A percentile compares a stretch with the other conserved stretches of the same genome.
phyloP scores from a whole-genome alignment of 35 echinoderm and acorn worm species.

The Holothuria glaberrima region DNA sequence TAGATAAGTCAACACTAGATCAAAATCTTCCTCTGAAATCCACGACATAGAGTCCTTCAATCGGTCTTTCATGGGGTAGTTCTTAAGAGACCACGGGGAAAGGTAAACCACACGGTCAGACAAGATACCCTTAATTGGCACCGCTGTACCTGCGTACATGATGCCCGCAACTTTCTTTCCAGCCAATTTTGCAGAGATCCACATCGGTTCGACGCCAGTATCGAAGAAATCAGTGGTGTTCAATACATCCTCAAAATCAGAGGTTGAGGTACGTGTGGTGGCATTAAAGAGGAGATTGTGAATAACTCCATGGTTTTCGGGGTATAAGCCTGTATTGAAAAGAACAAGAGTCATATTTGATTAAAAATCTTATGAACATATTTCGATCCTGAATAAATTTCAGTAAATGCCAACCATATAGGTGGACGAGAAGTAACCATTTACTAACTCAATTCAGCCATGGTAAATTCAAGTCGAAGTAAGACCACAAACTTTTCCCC shows the following conservation, averaged over 20 bases:
- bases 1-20: slow-evolving; percentile 75
- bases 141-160: slow-evolving; percentile 82
- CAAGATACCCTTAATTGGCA: slow-evolving; percentile 70
- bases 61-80: slow-evolving; percentile 46
- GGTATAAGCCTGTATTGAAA: slow-evolving; percentile 71
- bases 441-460: too few species aligned
- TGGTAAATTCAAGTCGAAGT: too few species aligned
- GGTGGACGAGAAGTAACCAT: too few species aligned
- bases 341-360: background rate
- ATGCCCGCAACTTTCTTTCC: slow-evolving; percentile 77
- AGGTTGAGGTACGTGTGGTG: slow-evolving; percentile 35
- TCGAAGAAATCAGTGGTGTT: slow-evolving; percentile 78
- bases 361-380: too few species aligned
- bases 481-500: too few species aligned
- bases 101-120: slow-evolving; percentile 50
- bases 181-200: slow-evolving; percentile 83
- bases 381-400: too few species aligned
- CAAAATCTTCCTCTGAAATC: slow-evolving; percentile 78
- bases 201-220: slow-evolving; percentile 81
- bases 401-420: too few species aligned
- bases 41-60: slow-evolving; percentile 69
- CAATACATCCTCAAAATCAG: slow-evolving; percentile 66
- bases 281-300: slow-evolving; percentile 77
- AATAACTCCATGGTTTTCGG: slow-evolving; percentile 82
- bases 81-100: background rate